Conservation (phyloP, 2,113 vertebrate genomes). For the Agapornis roseicollis region DNA sequence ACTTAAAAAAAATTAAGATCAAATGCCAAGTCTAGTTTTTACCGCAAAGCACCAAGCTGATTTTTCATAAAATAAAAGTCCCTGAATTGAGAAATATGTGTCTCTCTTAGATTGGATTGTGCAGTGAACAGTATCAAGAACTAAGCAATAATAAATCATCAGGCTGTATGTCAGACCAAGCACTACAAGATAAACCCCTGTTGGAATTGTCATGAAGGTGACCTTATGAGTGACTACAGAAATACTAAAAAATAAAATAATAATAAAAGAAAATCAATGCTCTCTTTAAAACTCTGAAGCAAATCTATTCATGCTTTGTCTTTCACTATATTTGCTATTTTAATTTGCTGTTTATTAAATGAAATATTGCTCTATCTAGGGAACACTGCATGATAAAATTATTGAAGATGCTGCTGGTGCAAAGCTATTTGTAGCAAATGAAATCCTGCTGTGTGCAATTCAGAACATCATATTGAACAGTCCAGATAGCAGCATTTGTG, state of each 20-base stretch:
- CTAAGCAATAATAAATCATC: slow-evolving; percentile 83
- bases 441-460: slow-evolving; percentile 73
- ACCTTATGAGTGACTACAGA: slow-evolving; percentile 72
- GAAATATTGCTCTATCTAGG: slow-evolving; percentile 63
- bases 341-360: slow-evolving; percentile 73
- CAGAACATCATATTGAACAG: slow-evolving; percentile 68
- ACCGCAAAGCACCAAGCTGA: slow-evolving; percentile 70
- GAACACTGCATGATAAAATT: slow-evolving; percentile 65
- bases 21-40: slow-evolving; percentile 60
- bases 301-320: slow-evolving; percentile 47
- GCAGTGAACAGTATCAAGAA: slow-evolving; percentile 86
- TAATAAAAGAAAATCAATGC: background rate
- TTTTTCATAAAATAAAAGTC: slow-evolving; percentile 85
- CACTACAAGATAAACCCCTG: slow-evolving; percentile 76
- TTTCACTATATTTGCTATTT: slow-evolving; percentile 56
- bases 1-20: slow-evolving; percentile 68
- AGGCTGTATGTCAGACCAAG: slow-evolving; percentile 74
- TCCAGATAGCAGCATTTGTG: slow-evolving; percentile 56
- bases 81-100: slow-evolving; percentile 87
- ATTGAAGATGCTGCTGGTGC: slow-evolving; percentile 66
- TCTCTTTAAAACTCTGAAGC: slow-evolving; percentile 50
- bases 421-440: slow-evolving; percentile 74
- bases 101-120: slow-evolving; percentile 87
- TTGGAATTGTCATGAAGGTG: slow-evolving; percentile 80
- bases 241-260: slow-evolving; percentile 52